phyloP scores from a whole-genome alignment of 2,797 vertebrate species.

The Chanos chanos region DNA sequence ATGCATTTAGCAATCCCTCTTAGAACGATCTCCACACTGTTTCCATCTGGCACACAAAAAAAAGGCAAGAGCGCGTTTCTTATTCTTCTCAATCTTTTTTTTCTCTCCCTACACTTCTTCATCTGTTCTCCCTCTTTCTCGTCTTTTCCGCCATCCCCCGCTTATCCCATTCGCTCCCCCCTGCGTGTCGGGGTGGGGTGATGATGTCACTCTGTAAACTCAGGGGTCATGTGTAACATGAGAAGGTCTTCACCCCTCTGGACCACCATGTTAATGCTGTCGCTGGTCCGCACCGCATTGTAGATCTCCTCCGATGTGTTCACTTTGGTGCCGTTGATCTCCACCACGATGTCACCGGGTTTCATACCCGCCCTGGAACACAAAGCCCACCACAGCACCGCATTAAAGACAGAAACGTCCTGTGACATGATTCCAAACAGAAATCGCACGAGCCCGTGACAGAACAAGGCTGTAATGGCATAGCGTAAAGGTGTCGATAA shows the following conservation, averaged over 20 bases:
- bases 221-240: conserved; percentile 81
- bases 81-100: not conserved
- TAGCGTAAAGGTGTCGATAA: too few relatives aligned
- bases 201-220: conserved; percentile 74
- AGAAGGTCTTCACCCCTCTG: conserved; percentile 70
- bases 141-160: not conserved
- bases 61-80: too few relatives aligned
- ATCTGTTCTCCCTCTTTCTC: not conserved
- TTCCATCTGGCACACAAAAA: too few relatives aligned
- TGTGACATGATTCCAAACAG: too few relatives aligned
- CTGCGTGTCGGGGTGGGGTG: not conserved
- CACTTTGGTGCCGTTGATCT: conserved; percentile 79
- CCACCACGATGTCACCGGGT: conserved; percentile 84
- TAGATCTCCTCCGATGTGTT: conserved; percentile 86
- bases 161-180: not conserved
- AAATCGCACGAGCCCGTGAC: too few relatives aligned
- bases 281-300: conserved; percentile 75
- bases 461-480: too few relatives aligned
- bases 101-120: not conserved
- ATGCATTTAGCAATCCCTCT: too few relatives aligned
- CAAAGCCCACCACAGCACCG: conserved; percentile 17
- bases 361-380: conserved; percentile 82
- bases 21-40: too few relatives aligned
- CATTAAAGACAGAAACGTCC: not conserved
- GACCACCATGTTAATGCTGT: conserved; percentile 78